A percentile compares a stretch with the other conserved stretches of the same genome.
Conservation (phyloP, 2,113 vertebrate species). For the Cricetomys ansorgei region DNA sequence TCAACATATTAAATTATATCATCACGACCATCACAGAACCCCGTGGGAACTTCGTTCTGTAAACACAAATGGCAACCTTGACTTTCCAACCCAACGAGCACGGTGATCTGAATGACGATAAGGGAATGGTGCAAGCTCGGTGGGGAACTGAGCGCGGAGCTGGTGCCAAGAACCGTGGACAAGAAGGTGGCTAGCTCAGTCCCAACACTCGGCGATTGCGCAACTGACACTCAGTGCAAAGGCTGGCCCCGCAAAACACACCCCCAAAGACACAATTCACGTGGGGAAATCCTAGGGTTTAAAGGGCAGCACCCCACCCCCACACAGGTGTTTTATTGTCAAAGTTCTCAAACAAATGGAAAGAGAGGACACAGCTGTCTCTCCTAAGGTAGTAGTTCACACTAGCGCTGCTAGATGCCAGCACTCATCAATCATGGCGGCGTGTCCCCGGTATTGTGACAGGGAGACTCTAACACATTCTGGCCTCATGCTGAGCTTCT, state of each 20-base stretch:
- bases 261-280: neutral
- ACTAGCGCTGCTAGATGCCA: slow-evolving; percentile 5
- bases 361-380: neutral
- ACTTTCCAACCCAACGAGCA: slow-evolving; percentile 65
- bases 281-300: slow-evolving; percentile 27
- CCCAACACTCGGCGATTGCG: slow-evolving; percentile 1
- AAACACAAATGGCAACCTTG: slow-evolving; percentile 68
- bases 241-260: slow-evolving; percentile 54
- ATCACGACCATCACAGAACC: slow-evolving; percentile 61
- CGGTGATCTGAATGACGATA: slow-evolving; percentile 62
- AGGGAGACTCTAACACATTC: slow-evolving; percentile 1
- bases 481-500: slow-evolving; percentile 40
- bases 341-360: slow-evolving; percentile 31
- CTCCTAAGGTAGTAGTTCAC: neutral
- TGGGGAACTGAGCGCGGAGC: slow-evolving; percentile 26
- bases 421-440: neutral
- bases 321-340: neutral
- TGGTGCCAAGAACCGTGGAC: slow-evolving; percentile 62
- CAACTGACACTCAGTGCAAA: slow-evolving; percentile 34
- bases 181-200: slow-evolving; percentile 52
- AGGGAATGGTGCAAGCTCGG: slow-evolving; percentile 62
- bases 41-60: slow-evolving; percentile 65
- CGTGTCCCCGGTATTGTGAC: slow-evolving; percentile 44
- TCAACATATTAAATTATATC: slow-evolving; percentile 64
- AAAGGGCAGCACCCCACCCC: neutral